Base-by-base conservation (phyloP, 2,888 invertebrate genomes). In the Hesperia comma region DNA sequence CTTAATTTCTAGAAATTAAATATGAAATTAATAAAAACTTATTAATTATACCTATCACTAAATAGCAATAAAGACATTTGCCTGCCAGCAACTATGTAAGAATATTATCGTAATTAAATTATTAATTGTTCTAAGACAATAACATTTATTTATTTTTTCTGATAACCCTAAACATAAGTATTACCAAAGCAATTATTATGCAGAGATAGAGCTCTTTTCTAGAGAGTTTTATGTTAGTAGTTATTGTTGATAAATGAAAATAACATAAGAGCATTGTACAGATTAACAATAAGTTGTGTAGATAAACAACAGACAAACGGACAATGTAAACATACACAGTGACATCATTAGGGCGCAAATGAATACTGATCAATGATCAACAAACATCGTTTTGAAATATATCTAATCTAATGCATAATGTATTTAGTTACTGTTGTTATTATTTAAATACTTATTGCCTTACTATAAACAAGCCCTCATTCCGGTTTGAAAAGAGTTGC, bases 231-330 rank as follows among this genome's bases (percentile, higher is more conserved):
- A 51, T 21, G 51, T 14, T 26, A 6, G 21, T 51, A 51, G 14
- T 51, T 51, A 6, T 12, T 51, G 51, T 51, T 51, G 51, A 54
- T 54, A 63, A 63, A 56, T 12, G 56, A 56, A 43, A 53, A 63
- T 26, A 63, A 37, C 49, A 54, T 33, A 32, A 71, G 71, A 66
- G 70, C 71, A 77, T 77, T 77, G 74, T 74, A 70, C 69, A 68
- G 67, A 71, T 70, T 66, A 70, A 63, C 74, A 72, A 71, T 69
- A 61, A 68, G 15, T 57, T 43, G 56, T 63, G 17, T 54, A 57
- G 58, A 73, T 72, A 75, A 74, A 77, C 72, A 76, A 61, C 62
- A 19, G 12, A 71, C 70, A 69, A 63, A 69, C 61, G 43, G 60
- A 49, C 54, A 63, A 60, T 69, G 58, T 67, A 71, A 72, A 73